phyloP scores from a whole-genome alignment of 2,888 invertebrate species.

The Hipparchia sbordonii region DNA sequence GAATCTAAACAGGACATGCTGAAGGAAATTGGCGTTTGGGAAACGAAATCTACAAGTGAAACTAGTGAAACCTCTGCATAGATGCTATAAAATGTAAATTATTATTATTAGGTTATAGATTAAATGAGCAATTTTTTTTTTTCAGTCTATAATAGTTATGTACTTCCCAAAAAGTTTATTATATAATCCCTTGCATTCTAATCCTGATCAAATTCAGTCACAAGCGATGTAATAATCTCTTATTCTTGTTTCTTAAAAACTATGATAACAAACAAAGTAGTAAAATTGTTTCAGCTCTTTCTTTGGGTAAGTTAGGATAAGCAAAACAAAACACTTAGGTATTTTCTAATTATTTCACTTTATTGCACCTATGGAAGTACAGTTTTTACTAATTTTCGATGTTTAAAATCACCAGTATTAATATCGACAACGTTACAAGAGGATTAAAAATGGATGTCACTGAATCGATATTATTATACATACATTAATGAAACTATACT shows the following conservation, averaged over 20 bases:
- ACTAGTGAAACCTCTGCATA: constrained; percentile 30
- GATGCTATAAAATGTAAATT: constrained; percentile 32
- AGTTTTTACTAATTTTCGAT: constrained; percentile 75
- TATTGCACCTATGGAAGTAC: constrained; percentile 82
- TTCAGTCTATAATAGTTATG: background rate
- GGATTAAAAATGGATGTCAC: constrained; percentile 28
- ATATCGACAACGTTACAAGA: constrained; percentile 35
- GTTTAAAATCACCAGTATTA: constrained; percentile 54
- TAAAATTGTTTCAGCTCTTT: no score
- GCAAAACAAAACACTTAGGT: constrained; percentile 12
- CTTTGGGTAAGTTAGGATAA: background rate
- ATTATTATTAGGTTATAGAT: constrained; percentile 41
- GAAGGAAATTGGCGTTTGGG: constrained; percentile 84
- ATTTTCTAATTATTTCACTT: constrained; percentile 56
- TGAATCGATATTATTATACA: constrained; percentile 21
- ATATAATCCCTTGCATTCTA: no score
- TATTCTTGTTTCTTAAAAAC: no score
- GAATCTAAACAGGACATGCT: constrained; percentile 89
- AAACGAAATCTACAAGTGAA: constrained; percentile 51
- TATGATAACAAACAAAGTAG: no score
- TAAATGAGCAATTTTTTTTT: constrained; percentile 12
- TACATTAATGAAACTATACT: background rate
- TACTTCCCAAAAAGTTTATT: background rate
- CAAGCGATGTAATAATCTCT: no score
- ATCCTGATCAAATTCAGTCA: no score